These are phyloP conservation scores for Rissa tridactyla DNA, from an alignment of 2,113 vertebrate genomes.

Conservation along the genomic window DNA sequence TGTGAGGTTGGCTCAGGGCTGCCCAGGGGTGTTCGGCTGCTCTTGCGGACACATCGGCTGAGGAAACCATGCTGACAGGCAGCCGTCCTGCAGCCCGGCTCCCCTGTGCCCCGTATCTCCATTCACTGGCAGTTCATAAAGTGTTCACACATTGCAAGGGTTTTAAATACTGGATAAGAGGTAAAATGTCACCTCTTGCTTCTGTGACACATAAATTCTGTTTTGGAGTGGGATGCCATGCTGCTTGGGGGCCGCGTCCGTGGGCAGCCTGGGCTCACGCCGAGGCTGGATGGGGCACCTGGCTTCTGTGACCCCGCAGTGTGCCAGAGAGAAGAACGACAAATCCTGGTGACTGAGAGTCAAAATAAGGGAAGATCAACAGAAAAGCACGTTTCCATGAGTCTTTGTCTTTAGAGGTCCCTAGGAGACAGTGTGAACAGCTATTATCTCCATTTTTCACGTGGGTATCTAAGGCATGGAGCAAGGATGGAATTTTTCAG, in stretches of 20 bases:
- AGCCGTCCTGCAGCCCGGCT: rapidly evolving
- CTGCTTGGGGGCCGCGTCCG: rapidly evolving
- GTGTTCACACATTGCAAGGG: rapidly evolving
- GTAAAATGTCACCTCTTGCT: background rate
- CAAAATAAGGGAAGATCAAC: background rate
- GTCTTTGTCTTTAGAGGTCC: background rate
- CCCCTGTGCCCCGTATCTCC: background rate
- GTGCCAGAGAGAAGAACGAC: background rate
- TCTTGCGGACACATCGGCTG: rapidly evolving
- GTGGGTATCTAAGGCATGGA: background rate
- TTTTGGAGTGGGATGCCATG: background rate
- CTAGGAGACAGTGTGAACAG: background rate
- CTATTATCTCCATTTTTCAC: background rate
- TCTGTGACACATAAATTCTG: background rate
- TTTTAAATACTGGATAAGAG: background rate
- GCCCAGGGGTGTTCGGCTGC: background rate
- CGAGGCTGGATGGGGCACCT: background rate
- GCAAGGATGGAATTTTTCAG: background rate
- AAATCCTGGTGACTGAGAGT: background rate
- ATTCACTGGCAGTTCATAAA: background rate
- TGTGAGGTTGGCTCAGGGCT: background rate
- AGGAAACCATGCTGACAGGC: background rate
- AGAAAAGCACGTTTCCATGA: background rate
- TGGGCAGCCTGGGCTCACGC: background rate
- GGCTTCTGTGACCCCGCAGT: background rate